Evolutionary conservation across 2,888 invertebrate genomes (phyloP), one percentile per base, ranked within the genome.

Genomic region (Calephelis perditalis): DNA sequence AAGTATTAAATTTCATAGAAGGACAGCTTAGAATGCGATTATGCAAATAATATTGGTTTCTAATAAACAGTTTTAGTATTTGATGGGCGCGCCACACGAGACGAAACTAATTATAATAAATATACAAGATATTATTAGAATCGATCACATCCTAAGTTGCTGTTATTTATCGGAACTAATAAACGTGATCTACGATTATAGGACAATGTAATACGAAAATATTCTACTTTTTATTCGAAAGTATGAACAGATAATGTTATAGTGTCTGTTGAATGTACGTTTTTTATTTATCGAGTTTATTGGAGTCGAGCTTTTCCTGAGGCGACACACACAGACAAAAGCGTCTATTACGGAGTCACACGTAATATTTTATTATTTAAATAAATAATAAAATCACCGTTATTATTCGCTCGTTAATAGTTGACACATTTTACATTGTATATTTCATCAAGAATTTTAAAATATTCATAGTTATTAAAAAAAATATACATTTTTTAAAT

Each of bases 11-110:
- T 89, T 84, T 86, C 86, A 83, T 85, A 70, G 73, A 77, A 75
- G 79, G 73, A 81, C 78, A 79, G 78, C 78, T 82, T 75, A 77
- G 82, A 82, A 85, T 77, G 78, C 77, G 78, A 85, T 89, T 89
- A 89, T 89, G 87, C 86, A 86, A 89, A 89, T 89, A 86, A 80
- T 78, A 88, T 87, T 84, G 81, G 83, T 86, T 86, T 79, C 79
- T 86, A 86, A 86, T 87, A 60, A 60, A 60, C 83, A 81, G 82
- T 87, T 85, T 80, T 80, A 81, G 76, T 73, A 77, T 79, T 79
- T 81, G 82, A 86, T 83, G 79, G 77, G 76, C 76, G 77, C 78
- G 78, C 80, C 80, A 77, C 84, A 80, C 82, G 77, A 73, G 73
- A 66, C 64, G 64, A 60, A 62, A 63, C 67, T 87, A 86, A 86